phyloP scores from a whole-genome alignment of 2,888 invertebrate genomes.

The Euzophera pinguis region DNA sequence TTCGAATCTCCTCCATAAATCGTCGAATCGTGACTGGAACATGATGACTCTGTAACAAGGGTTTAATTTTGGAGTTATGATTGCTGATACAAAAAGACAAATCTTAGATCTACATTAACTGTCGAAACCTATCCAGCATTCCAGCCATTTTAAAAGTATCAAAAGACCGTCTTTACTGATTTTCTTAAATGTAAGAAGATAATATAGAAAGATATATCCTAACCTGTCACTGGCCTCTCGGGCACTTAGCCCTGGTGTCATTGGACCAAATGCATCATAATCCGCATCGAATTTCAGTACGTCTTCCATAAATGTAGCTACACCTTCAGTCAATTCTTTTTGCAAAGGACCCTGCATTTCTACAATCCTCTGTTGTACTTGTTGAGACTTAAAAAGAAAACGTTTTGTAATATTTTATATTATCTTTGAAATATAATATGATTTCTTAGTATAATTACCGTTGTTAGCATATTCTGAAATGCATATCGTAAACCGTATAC shows the following conservation, averaged over 20 bases:
- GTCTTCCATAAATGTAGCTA: conserved; percentile 82
- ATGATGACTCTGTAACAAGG: conserved; percentile 77
- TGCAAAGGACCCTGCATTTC: conserved; percentile 88
- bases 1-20: conserved; percentile 88
- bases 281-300: conserved; percentile 85
- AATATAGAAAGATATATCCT: neutral
- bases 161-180: too few relatives aligned
- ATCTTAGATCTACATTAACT: too few relatives aligned
- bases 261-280: conserved; percentile 89
- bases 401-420: neutral
- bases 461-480: conserved; percentile 86
- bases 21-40: conserved; percentile 90
- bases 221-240: conserved; percentile 92
- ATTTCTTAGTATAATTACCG: conserved; percentile 71
- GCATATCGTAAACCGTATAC: conserved; percentile 89
- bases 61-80: too few relatives aligned
- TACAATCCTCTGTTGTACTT: conserved; percentile 84
- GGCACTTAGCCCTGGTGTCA: conserved; percentile 90
- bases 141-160: too few relatives aligned
- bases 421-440: neutral
- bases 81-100: too few relatives aligned
- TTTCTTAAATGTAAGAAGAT: neutral
- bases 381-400: conserved; percentile 70
- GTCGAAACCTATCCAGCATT: too few relatives aligned
- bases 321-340: conserved; percentile 85